Evolutionary conservation across 2,113 vertebrate species (phyloP).

Genomic region (Malurus elegans): DNA sequence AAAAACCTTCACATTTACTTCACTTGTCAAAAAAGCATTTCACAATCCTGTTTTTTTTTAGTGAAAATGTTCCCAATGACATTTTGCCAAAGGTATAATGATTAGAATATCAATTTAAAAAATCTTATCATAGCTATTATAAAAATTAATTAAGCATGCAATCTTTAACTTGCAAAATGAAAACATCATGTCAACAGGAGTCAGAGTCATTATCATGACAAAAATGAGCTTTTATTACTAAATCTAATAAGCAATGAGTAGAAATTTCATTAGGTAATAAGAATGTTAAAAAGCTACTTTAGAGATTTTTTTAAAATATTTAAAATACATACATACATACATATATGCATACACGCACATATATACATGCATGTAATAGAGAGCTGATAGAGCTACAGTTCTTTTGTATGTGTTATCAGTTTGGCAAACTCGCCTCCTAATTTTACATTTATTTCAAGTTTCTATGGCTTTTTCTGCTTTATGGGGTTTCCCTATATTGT

Average conservation of each 20-base stretch:
- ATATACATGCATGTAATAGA: background rate
- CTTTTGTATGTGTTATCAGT: background rate
- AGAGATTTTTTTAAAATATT: background rate
- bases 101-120: background rate
- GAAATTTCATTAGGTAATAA: background rate
- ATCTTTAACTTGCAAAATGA: background rate
- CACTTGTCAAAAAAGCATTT: background rate
- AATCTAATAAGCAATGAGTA: background rate
- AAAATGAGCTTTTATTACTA: background rate
- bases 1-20: background rate
- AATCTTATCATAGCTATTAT: background rate
- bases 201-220: background rate
- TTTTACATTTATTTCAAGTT: background rate
- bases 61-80: background rate
- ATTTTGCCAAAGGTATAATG: background rate
- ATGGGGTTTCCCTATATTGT: accelerated
- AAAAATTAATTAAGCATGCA: background rate
- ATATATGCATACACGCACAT: too few species aligned
- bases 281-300: background rate
- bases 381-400: background rate
- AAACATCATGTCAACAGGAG: background rate
- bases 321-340: background rate
- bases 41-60: background rate
- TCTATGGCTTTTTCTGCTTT: background rate
- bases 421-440: background rate